phyloP scores from a whole-genome alignment of 2,797 vertebrate genomes.

The Okamejei kenojei region DNA sequence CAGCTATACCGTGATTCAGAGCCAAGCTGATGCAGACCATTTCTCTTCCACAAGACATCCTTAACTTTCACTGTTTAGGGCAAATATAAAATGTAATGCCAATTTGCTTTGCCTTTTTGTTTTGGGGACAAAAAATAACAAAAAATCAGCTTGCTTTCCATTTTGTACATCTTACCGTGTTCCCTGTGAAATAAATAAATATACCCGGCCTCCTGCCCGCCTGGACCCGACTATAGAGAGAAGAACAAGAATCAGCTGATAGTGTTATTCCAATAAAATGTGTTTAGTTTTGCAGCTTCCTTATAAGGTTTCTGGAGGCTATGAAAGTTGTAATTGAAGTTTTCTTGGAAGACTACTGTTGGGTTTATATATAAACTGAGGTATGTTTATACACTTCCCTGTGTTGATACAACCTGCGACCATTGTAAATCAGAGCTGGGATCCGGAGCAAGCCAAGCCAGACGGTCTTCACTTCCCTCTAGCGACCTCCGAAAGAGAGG shows the following conservation, averaged over 20 bases:
- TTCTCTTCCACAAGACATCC: not conserved
- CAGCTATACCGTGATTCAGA: not conserved
- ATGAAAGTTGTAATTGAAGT: not conserved
- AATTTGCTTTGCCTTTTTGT: not conserved
- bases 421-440: conserved; percentile 8
- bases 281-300: not conserved
- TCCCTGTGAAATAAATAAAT: not conserved
- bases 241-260: not conserved
- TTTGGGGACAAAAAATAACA: not conserved
- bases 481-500: not conserved
- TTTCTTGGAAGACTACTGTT: not conserved
- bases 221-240: not conserved
- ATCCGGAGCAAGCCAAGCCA: not conserved
- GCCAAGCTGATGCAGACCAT: not conserved
- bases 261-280: not conserved
- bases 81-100: not conserved
- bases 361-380: conserved; percentile 24
- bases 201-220: not conserved
- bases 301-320: not conserved
- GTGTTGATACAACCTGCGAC: not conserved
- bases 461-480: not conserved
- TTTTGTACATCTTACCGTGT: not conserved
- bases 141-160: not conserved
- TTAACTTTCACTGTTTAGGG: not conserved
- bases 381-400: not conserved